A percentile compares a stretch with the other conserved stretches of the same genome.
phyloP scores from a whole-genome alignment of 2,797 vertebrate species.

The Pristis pectinata region DNA sequence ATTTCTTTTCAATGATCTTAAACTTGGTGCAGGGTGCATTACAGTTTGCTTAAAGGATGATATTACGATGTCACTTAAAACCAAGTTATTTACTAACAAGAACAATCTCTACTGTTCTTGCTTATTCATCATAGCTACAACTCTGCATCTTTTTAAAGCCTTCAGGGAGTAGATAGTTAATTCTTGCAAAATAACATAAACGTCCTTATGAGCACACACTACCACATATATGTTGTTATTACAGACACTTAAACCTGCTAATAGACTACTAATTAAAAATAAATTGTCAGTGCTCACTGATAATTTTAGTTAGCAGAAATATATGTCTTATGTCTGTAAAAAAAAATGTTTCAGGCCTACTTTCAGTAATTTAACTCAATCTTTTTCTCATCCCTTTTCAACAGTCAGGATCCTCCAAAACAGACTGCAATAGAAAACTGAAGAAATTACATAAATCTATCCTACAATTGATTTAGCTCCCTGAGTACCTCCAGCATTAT shows the following conservation, averaged over 20 bases:
- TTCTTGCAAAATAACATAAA: not conserved
- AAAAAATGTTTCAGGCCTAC: no score
- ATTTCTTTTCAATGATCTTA: not conserved
- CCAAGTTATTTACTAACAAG: not conserved
- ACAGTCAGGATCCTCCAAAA: not conserved
- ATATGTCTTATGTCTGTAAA: not conserved
- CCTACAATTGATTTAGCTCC: not conserved
- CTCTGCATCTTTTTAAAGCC: not conserved
- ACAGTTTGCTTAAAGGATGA: not conserved
- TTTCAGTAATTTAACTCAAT: not conserved
- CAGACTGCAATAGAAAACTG: not conserved
- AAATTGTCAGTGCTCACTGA: not conserved
- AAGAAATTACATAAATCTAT: not conserved
- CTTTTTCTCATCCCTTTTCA: not conserved
- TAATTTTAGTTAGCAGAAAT: not conserved
- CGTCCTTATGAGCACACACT: not conserved
- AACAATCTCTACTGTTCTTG: not conserved
- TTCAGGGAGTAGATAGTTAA: not conserved
- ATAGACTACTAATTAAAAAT: not conserved
- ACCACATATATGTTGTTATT: not conserved
- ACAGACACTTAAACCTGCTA: slow-evolving; percentile 2
- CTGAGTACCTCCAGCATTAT: not conserved
- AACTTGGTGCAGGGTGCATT: not conserved
- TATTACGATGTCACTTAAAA: not conserved
- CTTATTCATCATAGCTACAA: not conserved